phyloP scores from a whole-genome alignment of 2,888 invertebrate species.

The Boloria euphrosyne region DNA sequence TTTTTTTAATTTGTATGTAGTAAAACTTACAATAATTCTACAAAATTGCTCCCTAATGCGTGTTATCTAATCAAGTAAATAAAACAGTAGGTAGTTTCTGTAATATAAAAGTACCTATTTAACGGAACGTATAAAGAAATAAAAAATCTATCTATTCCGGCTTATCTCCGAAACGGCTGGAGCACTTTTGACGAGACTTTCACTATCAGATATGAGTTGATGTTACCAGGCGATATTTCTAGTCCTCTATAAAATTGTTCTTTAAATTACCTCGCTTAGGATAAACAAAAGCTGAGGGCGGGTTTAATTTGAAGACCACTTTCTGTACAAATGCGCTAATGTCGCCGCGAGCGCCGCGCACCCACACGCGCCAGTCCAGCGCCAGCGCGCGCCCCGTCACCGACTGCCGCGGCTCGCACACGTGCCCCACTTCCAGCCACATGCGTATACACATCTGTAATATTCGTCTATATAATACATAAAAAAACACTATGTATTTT shows the following conservation, averaged over 20 bases:
- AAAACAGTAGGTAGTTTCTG: too few relatives aligned
- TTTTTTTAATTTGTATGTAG: too few relatives aligned
- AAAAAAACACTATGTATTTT: background rate
- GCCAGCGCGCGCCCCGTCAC: conserved; percentile 67
- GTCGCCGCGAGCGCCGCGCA: conserved; percentile 69
- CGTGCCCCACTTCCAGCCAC: conserved; percentile 78
- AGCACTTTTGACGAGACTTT: too few relatives aligned
- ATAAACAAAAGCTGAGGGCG: conserved; percentile 71
- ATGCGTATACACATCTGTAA: conserved; percentile 76
- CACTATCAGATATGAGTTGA: too few relatives aligned
- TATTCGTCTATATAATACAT: background rate
- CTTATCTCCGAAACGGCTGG: too few relatives aligned
- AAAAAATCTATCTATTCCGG: too few relatives aligned
- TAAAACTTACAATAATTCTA: too few relatives aligned
- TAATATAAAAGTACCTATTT: too few relatives aligned
- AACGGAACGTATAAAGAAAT: too few relatives aligned
- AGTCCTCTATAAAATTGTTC: background rate
- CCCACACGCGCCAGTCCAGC: conserved; percentile 77
- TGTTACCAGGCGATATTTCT: too few relatives aligned
- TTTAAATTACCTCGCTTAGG: conserved; percentile 66
- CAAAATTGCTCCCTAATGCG: too few relatives aligned
- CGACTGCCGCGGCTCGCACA: conserved; percentile 69
- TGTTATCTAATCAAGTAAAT: too few relatives aligned
- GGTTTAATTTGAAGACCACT: conserved; percentile 73
- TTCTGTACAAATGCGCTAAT: conserved; percentile 76